Conservation (phyloP, 2,797 vertebrate genomes). For the Rhyacichthys aspro region DNA sequence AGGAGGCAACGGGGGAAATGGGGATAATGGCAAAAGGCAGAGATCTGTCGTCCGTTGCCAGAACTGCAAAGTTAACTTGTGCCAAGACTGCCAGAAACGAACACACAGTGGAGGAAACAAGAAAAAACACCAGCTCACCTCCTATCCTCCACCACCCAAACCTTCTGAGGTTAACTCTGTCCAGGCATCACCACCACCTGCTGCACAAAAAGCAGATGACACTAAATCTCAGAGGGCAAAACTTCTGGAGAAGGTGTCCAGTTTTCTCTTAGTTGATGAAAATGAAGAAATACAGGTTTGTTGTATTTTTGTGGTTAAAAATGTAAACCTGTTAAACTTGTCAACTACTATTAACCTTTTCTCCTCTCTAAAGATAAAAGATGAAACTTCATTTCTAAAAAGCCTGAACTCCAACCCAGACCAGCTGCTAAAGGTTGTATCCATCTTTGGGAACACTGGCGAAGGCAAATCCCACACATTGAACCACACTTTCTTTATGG, state of each 20-base stretch:
- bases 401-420: conserved; percentile 90
- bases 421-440: conserved; percentile 96
- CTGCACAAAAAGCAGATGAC: conserved; percentile 71
- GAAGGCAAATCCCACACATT: conserved; percentile 99
- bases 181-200: conserved; percentile 26
- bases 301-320: not conserved
- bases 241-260: conserved; percentile 89
- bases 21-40: conserved; percentile 75
- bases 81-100: conserved; percentile 94
- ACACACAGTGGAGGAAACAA: conserved; percentile 93
- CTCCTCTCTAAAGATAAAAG: conserved; percentile 80
- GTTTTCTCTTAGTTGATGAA: conserved; percentile 96
- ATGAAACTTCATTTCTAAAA: conserved; percentile 91
- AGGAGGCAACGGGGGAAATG: conserved; percentile 63
- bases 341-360: conserved; percentile 10
- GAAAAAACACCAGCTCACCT: conserved; percentile 89
- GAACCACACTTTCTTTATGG: conserved; percentile 97
- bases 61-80: conserved; percentile 94
- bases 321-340: conserved; percentile 4
- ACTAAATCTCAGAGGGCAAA: conserved; percentile 80
- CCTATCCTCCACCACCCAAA: conserved; percentile 83
- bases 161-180: conserved; percentile 72
- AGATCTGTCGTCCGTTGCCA: conserved; percentile 91
- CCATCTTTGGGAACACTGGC: conserved; percentile 98
- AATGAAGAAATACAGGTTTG: conserved; percentile 96